A percentile compares a stretch with the other conserved stretches of the same genome.
Evolutionary conservation across 2,113 vertebrate genomes (phyloP).

Genomic region (Austrofundulus limnaeus): DNA sequence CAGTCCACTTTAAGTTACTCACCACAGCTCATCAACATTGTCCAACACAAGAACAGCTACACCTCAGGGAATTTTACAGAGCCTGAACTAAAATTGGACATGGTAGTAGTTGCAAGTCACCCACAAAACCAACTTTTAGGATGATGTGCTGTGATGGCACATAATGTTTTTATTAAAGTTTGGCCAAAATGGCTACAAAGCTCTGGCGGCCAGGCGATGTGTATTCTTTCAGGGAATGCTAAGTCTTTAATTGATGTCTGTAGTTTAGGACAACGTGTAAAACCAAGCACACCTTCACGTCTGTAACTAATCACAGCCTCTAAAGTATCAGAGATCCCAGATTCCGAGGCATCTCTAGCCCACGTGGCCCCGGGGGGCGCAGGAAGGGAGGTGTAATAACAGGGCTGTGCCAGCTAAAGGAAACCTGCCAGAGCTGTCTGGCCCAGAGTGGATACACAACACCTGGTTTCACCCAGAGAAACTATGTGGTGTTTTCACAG

Average conservation of each 20-base stretch:
- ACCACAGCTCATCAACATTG: too few species aligned
- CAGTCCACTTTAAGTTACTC: too few species aligned
- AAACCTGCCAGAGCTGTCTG: constrained; percentile 48
- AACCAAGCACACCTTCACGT: neutral
- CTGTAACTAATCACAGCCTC: neutral
- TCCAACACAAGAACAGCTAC: too few species aligned
- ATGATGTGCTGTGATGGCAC: too few species aligned
- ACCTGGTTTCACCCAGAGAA: constrained; percentile 68
- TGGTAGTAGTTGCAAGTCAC: neutral
- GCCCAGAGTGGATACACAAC: constrained; percentile 43
- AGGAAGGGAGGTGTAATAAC: constrained; percentile 54
- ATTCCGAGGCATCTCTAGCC: constrained; percentile 1
- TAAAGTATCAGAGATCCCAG: constrained; percentile 11
- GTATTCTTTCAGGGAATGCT: too few species aligned
- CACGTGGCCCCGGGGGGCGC: constrained; percentile 37
- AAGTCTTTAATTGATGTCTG: too few species aligned
- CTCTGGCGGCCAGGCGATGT: too few species aligned
- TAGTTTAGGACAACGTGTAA: neutral
- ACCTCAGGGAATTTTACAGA: too few species aligned
- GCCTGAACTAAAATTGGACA: too few species aligned
- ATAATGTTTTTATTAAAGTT: too few species aligned
- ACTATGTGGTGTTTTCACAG: constrained; percentile 35
- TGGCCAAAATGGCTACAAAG: too few species aligned
- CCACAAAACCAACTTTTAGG: too few species aligned
- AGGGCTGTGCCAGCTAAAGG: constrained; percentile 46